Conservation (phyloP, 1,140 invertebrate genomes). For the Drosophila murphyi region DNA sequence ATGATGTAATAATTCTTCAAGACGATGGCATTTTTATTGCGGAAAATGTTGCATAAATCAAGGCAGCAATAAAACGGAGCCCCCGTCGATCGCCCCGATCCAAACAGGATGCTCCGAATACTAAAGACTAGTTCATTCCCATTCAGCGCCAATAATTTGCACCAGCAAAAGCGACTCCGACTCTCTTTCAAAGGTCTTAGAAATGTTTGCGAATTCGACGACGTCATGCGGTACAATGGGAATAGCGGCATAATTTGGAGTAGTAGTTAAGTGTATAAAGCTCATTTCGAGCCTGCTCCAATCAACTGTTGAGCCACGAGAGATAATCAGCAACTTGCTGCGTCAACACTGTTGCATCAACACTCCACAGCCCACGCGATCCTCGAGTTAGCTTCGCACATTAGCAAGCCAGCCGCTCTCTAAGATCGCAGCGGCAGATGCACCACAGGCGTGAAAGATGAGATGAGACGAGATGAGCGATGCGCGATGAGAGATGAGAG, state of each 20-base stretch:
- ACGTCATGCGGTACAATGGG: constrained; percentile 63
- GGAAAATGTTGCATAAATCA: constrained; percentile 81
- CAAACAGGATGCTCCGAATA: constrained; percentile 70
- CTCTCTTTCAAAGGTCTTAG: constrained; percentile 38
- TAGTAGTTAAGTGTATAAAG: constrained; percentile 24
- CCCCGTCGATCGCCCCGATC: constrained; percentile 46
- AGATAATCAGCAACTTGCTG: constrained; percentile 64
- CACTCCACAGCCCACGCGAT: constrained; percentile 54
- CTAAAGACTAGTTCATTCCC: constrained; percentile 51
- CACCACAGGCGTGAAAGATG: constrained; percentile 57
- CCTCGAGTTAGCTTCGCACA: constrained; percentile 54
- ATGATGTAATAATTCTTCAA: constrained; percentile 81
- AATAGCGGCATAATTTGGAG: constrained; percentile 57
- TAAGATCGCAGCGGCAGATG: constrained; percentile 63
- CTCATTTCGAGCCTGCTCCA: constrained; percentile 46
- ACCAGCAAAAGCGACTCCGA: constrained; percentile 42
- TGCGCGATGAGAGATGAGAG: constrained; percentile 41
- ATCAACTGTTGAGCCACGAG: constrained; percentile 38
- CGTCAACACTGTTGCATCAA: constrained; percentile 65
- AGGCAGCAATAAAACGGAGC: constrained; percentile 74
- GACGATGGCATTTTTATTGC: constrained; percentile 77
- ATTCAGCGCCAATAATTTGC: constrained; percentile 64
- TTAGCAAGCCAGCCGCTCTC: constrained; percentile 50
- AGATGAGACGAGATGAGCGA: constrained; percentile 5
- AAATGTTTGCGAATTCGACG: constrained; percentile 49